Percentiles rank a stretch among this genome's conserved stretches.
phyloP scores from a whole-genome alignment of 2,797 vertebrate species.

The Rhabdophis nuchalis region DNA sequence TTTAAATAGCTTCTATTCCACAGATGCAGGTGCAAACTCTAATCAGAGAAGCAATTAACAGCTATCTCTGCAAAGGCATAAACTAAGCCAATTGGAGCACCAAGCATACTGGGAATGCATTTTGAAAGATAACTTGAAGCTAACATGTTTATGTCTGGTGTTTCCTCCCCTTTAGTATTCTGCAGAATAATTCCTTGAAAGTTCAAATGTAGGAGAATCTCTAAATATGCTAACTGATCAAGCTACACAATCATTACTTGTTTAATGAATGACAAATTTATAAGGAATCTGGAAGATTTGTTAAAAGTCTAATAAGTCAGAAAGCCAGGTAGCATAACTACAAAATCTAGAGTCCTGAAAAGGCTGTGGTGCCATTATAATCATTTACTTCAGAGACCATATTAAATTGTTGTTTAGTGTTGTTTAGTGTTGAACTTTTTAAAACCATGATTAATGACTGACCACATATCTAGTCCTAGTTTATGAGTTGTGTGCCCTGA shows the following conservation, averaged over 20 bases:
- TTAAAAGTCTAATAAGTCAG: background rate
- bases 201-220: conserved; percentile 29
- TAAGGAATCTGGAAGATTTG: background rate
- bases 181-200: conserved; percentile 17
- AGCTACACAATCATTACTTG: conserved; percentile 7
- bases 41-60: conserved; percentile 78
- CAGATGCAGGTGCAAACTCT: conserved; percentile 69
- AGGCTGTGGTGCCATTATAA: background rate
- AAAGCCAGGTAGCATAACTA: background rate
- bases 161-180: conserved; percentile 46
- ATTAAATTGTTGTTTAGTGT: background rate
- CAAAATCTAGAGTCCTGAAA: background rate
- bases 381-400: background rate
- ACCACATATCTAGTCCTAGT: background rate
- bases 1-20: conserved; percentile 63
- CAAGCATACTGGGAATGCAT: conserved; percentile 41
- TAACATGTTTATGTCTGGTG: conserved; percentile 39
- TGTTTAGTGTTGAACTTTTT: background rate
- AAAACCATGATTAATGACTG: background rate
- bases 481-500: background rate
- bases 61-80: conserved; percentile 75
- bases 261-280: background rate
- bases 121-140: conserved; percentile 53
- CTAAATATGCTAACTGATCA: background rate
- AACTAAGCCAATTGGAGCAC: conserved; percentile 50